Evolutionary conservation across 2,113 vertebrate genomes (phyloP).

Genomic region (Syngnathoides biaculeatus): DNA sequence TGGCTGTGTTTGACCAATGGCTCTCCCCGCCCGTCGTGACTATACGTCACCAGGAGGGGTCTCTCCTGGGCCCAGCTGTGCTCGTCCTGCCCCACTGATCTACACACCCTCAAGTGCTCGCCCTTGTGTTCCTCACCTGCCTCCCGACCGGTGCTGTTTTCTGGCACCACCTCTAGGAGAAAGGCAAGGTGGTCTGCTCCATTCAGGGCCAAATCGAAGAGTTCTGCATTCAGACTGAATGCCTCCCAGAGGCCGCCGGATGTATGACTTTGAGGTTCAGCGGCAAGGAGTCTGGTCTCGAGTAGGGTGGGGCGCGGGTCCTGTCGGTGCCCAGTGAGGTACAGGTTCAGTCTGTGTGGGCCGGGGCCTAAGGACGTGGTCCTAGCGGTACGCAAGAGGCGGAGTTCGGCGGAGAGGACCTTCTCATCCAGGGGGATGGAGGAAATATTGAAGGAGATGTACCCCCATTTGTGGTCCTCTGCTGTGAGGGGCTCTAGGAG

Average conservation of each 20-base stretch:
- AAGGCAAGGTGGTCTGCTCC: slow-evolving; percentile 60
- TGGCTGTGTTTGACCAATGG: slow-evolving; percentile 64
- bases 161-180: slow-evolving; percentile 64
- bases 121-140: slow-evolving; percentile 28
- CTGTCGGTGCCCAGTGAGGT: slow-evolving; percentile 51
- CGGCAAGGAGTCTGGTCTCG: slow-evolving; percentile 62
- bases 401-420: slow-evolving; percentile 76
- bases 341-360: slow-evolving; percentile 66
- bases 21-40: slow-evolving; percentile 73
- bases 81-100: slow-evolving; percentile 72
- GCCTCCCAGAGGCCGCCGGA: slow-evolving; percentile 68
- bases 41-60: slow-evolving; percentile 79
- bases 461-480: slow-evolving; percentile 44
- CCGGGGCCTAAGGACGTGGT: slow-evolving; percentile 31
- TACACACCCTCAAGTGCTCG: slow-evolving; percentile 66
- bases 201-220: slow-evolving; percentile 53
- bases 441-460: slow-evolving; percentile 77
- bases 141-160: slow-evolving; percentile 48
- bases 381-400: slow-evolving; percentile 54
- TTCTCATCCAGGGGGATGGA: slow-evolving; percentile 75
- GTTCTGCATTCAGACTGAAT: slow-evolving; percentile 65
- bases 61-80: slow-evolving; percentile 76
- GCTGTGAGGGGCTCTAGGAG: slow-evolving; percentile 24
- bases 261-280: slow-evolving; percentile 17
- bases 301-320: slow-evolving; percentile 57